Evolutionary conservation across 2,113 vertebrate genomes (phyloP).

Genomic region (Parotia lawesii): DNA sequence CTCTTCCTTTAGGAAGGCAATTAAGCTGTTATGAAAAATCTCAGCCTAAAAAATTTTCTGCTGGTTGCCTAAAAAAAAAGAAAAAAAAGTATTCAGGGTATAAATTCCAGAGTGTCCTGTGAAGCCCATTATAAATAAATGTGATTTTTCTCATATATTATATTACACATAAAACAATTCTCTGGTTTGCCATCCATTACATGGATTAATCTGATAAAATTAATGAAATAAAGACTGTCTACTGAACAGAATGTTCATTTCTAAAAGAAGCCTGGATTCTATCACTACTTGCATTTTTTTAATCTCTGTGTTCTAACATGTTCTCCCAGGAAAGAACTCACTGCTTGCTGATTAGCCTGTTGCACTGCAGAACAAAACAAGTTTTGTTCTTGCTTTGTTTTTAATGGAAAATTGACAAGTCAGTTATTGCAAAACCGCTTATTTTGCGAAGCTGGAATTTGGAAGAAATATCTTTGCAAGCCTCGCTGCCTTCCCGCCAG

Average conservation of each 20-base stretch:
- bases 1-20: neutral
- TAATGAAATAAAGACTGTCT: neutral
- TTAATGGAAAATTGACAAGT: slow-evolving; percentile 26
- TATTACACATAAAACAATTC: neutral
- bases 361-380: neutral
- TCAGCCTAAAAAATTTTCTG: neutral
- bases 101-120: neutral
- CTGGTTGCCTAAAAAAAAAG: neutral
- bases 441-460: neutral
- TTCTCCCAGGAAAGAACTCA: neutral
- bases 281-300: neutral
- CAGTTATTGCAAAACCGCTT: neutral
- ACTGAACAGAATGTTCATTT: neutral
- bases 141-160: neutral
- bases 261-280: neutral
- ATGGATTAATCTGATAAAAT: neutral
- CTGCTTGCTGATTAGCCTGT: neutral
- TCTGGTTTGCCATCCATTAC: neutral
- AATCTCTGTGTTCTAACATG: neutral
- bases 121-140: neutral
- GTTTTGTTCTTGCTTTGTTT: slow-evolving; percentile 20
- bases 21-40: neutral
- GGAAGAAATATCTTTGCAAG: neutral
- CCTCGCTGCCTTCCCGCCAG: neutral
- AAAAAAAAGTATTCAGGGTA: neutral